Conservation (phyloP, 2,797 vertebrate species). For the Loriculus beryllinus region DNA sequence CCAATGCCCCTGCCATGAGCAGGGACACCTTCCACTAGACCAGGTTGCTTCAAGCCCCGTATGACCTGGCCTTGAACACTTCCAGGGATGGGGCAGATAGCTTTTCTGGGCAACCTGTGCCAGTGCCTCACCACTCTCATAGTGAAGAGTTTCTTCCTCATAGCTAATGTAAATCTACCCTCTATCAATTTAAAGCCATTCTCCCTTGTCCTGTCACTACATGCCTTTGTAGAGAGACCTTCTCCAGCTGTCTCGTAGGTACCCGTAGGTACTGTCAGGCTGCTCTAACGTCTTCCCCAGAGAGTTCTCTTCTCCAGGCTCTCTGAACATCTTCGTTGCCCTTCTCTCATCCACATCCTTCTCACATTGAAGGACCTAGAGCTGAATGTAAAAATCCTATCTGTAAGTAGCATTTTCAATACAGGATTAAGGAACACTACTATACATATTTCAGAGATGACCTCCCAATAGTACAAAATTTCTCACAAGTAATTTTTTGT, state of each 20-base stretch:
- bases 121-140: too few species aligned
- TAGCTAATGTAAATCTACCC: background rate
- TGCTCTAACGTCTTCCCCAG: background rate
- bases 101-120: too few species aligned
- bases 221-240: background rate
- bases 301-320: background rate
- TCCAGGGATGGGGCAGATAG: too few species aligned
- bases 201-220: background rate
- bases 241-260: background rate
- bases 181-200: background rate
- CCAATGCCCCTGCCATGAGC: too few species aligned
- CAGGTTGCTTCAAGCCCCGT: too few species aligned
- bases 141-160: too few species aligned
- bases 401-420: background rate
- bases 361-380: background rate
- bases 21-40: too few species aligned
- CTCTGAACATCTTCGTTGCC: background rate
- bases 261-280: background rate
- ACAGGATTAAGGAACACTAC: background rate
- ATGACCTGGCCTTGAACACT: too few species aligned
- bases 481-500: background rate
- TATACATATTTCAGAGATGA: background rate
- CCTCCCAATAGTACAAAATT: background rate
- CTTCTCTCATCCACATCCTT: background rate
- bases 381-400: background rate